Evolutionary conservation across 1,140 invertebrate species (phyloP), one percentile per base, ranked within the genome.

Genomic region (Muscidifurax raptorellus): DNA sequence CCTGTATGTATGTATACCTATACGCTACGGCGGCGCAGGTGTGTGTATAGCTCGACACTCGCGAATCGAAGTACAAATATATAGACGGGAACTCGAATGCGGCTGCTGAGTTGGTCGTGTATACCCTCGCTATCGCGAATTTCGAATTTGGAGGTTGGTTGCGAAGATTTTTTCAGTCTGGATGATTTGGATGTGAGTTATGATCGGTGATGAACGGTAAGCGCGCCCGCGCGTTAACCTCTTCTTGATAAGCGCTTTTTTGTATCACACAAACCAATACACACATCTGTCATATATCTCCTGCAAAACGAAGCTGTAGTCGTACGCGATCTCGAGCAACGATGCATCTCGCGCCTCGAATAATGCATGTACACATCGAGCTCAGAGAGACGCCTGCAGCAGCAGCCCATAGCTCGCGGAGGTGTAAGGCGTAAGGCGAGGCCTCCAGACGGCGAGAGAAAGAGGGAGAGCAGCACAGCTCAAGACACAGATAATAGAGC

Each of bases 381-480:
- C 18, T 2, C 22, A n/a, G 67, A 71, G 67, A 71, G 66, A 27
- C 27, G 66, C 66, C 66, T 12, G 66, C 66, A 36, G 71, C 71
- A 32, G 32, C 71, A 74, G 18, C 71, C 71, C 27, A 10, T 72
- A 74, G 69, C 82, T 78, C 75, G 85, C 82, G 85, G 59, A 83
- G 87, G 52, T 59, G 52, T 59, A 59, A 59, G 52, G 52, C 66
- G 52, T 59, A 59, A 59, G 52, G 52, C 66, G 66, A 30, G 66
- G 66, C 66, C 25, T 30, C 27, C 25, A 69, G 66, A 69, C 66
- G 66, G 87, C 81, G 87, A 82, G 87, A 88, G 89, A 86, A 84
- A 89, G 86, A 87, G 86, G 84, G 88, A 87, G 87, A 80, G 89
- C 86, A 74, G 86, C 88, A 59, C 52, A 59, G 52, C 52, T 59